Evolutionary conservation across 2,797 vertebrate genomes (phyloP), one percentile per base, ranked within the genome.

Genomic region (Margarornis squamiger): DNA sequence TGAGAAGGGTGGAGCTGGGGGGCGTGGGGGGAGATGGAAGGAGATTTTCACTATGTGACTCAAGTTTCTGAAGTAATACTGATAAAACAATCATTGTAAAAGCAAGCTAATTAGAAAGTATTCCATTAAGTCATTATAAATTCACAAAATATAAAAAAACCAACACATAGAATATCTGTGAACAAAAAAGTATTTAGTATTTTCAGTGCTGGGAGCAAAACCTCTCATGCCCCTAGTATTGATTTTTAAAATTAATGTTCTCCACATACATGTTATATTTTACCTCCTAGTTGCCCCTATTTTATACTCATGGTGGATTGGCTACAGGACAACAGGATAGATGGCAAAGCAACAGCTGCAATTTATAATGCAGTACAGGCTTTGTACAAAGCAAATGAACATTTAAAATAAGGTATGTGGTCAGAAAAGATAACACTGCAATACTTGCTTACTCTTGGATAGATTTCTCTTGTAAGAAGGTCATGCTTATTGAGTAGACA

Each of bases 1-100:
- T 3, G 1, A 46, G 27, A 22, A 54, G 7, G 10, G 13, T 23
- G 29, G 30, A 65, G 7, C 3, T 5, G 3, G 7, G 57, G 6
- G 13, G 3, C 7, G 4, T 11, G 18, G 4, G 7, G 4, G 11
- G 16, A 24, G 15, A 55, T 38, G 4, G 29, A 61, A 14, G 79
- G 12, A 23, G 4, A 11, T 22, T 85, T 65, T 62, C 48, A 62
- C 55, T 23, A 45, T 26, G 20, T 19, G 48, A 45, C 14, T 52
- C 27, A 36, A 10, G 16, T 63, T 93, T 39, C 75, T 83, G 22
- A 80, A 82, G 59, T 49, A 70, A 43, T 32, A 62, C 21, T n/a
- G 34, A 88, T 24, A 55, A 82, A 83, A 48, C 0, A 0, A 39
- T 29, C 19, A 27, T 70, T 71, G 80, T 12, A 51, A 70, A 87